Evolutionary conservation across 64 coral and sea anemone species (phyloP), one percentile per base, ranked within the genome.

Genomic region (Pocillopora damicornis): DNA sequence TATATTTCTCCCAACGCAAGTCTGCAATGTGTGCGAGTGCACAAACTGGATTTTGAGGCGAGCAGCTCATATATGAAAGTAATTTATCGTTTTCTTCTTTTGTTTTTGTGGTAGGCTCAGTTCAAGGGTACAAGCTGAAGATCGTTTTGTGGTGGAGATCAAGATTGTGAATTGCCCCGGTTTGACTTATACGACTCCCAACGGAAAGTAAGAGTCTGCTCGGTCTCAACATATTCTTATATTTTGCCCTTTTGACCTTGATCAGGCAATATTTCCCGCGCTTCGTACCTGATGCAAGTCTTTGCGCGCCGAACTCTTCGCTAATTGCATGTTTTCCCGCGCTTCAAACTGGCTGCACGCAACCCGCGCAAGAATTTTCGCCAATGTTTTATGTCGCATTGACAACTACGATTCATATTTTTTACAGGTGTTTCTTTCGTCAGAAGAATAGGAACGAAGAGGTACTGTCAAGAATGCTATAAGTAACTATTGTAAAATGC

Each of bases 111-210:
- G 23, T 38, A 92, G 83, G 14, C 65, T 76, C 3, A 78, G 66
- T 14, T 74, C 90, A 13, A 86, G 84, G 66, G 61, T 80, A 9
- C 37, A 69, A 80, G 73, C 66, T 1, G 75, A 92, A 59, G 93
- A 94, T 63, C 76, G 88, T 11, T 94, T 88, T 73, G 93, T 94
- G 60, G 87, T 94, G 5, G 93, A 94, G 62, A 87, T 94, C 3
- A 64, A 60, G 17, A 90, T 94, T 66, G 62, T 66, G 5, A 91
- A 78, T 59, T 91, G 88, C 35, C 67, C 77, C 15, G 93, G 86
- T 10, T 58, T 75, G 20, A 61, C 88, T 25, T 94, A 94, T 69
- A 82, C 83, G 23, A 78, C 89, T 16, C 75, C 75, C 26, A 16
- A 35, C 18, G 83, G 83, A 86, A 92, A 87, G 90, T 92, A 86